phyloP scores from a whole-genome alignment of 1,140 invertebrate species.

The Hydropsyche tenuis region DNA sequence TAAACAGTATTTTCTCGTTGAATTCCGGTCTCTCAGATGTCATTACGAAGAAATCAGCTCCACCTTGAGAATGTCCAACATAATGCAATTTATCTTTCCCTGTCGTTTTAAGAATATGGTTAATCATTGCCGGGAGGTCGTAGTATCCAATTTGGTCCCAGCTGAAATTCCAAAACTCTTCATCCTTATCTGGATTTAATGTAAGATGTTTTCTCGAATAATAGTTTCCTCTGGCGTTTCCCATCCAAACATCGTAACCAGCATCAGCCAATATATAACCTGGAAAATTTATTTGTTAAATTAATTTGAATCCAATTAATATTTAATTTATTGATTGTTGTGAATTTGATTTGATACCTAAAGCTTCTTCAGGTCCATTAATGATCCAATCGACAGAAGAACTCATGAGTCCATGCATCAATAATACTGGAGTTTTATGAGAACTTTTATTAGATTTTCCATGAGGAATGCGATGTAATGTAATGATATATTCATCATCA shows the following conservation, averaged over 20 bases:
- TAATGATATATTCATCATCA: slow-evolving; percentile 67
- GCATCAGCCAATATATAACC: slow-evolving; percentile 72
- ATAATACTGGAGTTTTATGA: slow-evolving; percentile 54
- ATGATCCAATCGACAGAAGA: slow-evolving; percentile 67
- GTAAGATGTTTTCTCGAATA: slow-evolving; percentile 68
- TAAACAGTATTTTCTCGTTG: slow-evolving; percentile 62
- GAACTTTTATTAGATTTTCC: slow-evolving; percentile 55
- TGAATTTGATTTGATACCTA: slow-evolving; percentile 55
- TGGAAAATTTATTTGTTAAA: slow-evolving; percentile 49
- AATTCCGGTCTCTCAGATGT: slow-evolving; percentile 65
- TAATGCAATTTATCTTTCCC: slow-evolving; percentile 61
- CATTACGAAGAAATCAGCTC: slow-evolving; percentile 66
- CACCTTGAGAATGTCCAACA: slow-evolving; percentile 68
- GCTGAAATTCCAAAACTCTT: slow-evolving; percentile 67
- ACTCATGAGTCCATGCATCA: slow-evolving; percentile 71
- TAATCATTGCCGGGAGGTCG: slow-evolving; percentile 71
- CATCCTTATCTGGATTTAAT: slow-evolving; percentile 56
- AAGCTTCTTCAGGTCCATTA: slow-evolving; percentile 60
- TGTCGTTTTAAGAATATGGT: slow-evolving; percentile 65
- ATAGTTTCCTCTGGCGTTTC: slow-evolving; percentile 72
- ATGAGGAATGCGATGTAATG: slow-evolving; percentile 64
- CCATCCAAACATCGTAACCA: slow-evolving; percentile 82
- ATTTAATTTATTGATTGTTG: not conserved
- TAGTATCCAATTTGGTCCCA: slow-evolving; percentile 69
- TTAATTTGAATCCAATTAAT: not conserved